These are phyloP conservation scores for Nymphalis io DNA, from an alignment of 1,140 invertebrate species.

Conservation along the genomic window DNA sequence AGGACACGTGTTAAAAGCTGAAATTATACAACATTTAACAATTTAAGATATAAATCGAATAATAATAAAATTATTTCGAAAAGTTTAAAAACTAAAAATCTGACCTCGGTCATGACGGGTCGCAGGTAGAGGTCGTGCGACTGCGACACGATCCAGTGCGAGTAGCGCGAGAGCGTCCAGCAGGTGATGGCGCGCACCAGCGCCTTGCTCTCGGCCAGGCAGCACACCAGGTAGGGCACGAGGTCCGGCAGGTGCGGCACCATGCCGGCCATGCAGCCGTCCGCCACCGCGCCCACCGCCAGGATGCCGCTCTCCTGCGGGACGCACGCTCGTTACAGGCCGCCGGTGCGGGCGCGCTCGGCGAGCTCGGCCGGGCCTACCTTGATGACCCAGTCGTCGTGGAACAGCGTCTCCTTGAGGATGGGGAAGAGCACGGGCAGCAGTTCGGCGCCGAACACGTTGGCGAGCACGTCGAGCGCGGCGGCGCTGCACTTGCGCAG, in stretches of 20 bases:
- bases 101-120: slow-evolving; percentile 94
- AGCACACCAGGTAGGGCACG: slow-evolving; percentile 97
- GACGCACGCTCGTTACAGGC: not conserved
- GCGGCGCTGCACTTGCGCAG: slow-evolving; percentile 98
- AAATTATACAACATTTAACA: not conserved
- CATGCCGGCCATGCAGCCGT: slow-evolving; percentile 99
- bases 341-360: not conserved
- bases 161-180: slow-evolving; percentile 98
- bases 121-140: slow-evolving; percentile 96
- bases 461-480: slow-evolving; percentile 97
- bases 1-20: slow-evolving; percentile 96
- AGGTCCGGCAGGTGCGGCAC: slow-evolving; percentile 96
- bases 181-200: slow-evolving; percentile 98
- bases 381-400: slow-evolving; percentile 98
- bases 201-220: slow-evolving; percentile 96
- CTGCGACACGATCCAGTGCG: slow-evolving; percentile 98
- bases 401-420: slow-evolving; percentile 97
- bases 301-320: slow-evolving; percentile 93
- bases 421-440: slow-evolving; percentile 97
- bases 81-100: not conserved
- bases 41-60: not conserved
- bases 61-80: no score
- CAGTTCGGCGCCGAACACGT: slow-evolving; percentile 97
- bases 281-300: slow-evolving; percentile 98
- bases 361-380: slow-evolving; percentile 76